Base-by-base conservation (phyloP, 2,888 invertebrate genomes). In the Ypsolopha scabrella region DNA sequence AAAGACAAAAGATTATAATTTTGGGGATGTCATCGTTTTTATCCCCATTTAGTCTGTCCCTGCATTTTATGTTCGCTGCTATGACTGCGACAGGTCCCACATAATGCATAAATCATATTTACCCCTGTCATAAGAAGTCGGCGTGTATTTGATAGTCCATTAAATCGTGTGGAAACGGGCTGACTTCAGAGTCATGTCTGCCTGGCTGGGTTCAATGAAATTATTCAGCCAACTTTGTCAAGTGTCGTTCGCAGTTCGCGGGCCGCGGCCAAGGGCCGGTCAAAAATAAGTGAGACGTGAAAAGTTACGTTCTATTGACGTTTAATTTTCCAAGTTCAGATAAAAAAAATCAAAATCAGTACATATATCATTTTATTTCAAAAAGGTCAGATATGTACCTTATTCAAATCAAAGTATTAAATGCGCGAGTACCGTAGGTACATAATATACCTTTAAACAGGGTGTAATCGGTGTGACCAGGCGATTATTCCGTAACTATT, bases 81-180 rank as follows among this genome's bases (percentile, higher is more conserved):
- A 49, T 60, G 62, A 55, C 53, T 57, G 58, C 59, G 64, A 61
- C 67, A 64, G 64, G 57, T 65, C 61, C 59, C 55, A 59, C 57
- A 57, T 57, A 58, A 59, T 54, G 59, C 60, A 62, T 59, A 59
- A 58, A 61, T 59, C 57, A 60, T 61, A 60, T 53, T 53, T 48
- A 51, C 45, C 52, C 52, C 43, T 48, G 51, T 52, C 50, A 43
- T 46, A 41, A 50, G 43, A 35, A 35, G 13, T 24, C 59, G 54
- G 60, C 55, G 69, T 71, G 72, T 61, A 63, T 63, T 67, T 70
- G 68, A 71, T 70, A 62, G 60, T 62, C 61, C 58, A 65, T 55
- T 67, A 68, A 72, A 73, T 68, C 63, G 65, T 57, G 55, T 59
- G 63, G 65, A 70, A 70, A 63, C 58, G 61, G 9, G 35, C 50